These are phyloP conservation scores for Tyria jacobaeae DNA, from an alignment of 2,888 invertebrate genomes.

Conservation along the genomic window DNA sequence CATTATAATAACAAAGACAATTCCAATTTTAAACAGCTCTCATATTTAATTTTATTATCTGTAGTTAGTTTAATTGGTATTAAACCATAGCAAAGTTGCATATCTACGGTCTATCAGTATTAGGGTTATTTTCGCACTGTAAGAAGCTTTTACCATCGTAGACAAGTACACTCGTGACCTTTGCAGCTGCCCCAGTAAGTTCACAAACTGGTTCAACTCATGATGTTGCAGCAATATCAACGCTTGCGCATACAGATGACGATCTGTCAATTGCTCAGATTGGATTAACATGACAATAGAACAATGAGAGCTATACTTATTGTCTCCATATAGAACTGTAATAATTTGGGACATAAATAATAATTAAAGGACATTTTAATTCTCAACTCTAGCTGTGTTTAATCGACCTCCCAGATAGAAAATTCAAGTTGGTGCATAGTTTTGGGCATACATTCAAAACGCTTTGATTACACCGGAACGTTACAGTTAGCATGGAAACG, in stretches of 20 bases:
- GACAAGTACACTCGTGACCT: constrained; percentile 56
- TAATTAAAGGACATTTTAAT: constrained; percentile 7
- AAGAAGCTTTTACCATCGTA: constrained; percentile 15
- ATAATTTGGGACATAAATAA: constrained; percentile 9
- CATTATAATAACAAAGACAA: not conserved
- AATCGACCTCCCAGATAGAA: not conserved
- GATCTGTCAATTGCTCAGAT: constrained; percentile 72
- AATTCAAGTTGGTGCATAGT: no score
- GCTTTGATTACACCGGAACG: not conserved
- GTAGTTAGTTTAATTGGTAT: not conserved
- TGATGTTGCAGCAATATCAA: constrained; percentile 53
- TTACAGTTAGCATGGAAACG: not conserved
- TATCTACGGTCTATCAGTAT: no score
- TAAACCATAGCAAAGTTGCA: no score
- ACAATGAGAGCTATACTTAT: constrained; percentile 63
- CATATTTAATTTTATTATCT: not conserved
- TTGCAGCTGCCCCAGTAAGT: constrained; percentile 51
- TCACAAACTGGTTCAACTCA: constrained; percentile 53
- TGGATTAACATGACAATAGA: constrained; percentile 80
- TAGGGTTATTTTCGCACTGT: not conserved
- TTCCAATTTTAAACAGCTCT: no score
- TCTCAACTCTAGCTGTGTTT: not conserved
- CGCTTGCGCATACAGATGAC: constrained; percentile 62
- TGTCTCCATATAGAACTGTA: constrained; percentile 27
- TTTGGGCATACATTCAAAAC: not conserved